Evolutionary conservation across 2,113 vertebrate species (phyloP), one percentile per base, ranked within the genome.

Genomic region (Cygnus atratus): DNA sequence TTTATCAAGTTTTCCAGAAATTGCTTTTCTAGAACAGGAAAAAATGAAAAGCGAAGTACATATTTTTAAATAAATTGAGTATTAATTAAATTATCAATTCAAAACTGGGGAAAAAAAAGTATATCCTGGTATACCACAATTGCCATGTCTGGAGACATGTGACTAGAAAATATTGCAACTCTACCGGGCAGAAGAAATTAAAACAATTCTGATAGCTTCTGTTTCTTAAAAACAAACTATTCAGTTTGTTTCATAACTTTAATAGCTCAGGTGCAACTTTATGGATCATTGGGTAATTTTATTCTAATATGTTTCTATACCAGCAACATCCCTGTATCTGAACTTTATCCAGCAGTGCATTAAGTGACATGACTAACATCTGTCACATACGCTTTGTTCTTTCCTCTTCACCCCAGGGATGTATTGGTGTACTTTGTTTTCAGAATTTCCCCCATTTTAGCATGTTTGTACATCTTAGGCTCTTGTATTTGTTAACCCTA

Each of bases 261-360:
- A 90, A 57, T 81, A 92, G 68, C 72, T 92, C 61, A 87, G 37
- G 72, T 94, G 58, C 76, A 74, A 39, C 61, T 79, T 90, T 77
- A 77, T 77, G 85, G 33, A 85, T 94, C 80, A 88, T 88, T 67
- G 59, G 41, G 59, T 94, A 90, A 77, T 93, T 88, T n/a, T 85
- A 54, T 76, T 86, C n/a, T 92, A 88, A 90, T 83, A 58, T 6
- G n/a, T 65, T 91, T 91, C 50, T 83, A 8, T 5, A 70, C 29
- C 62, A 72, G 52, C 50, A 77, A 39, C 25, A 76, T 84, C 41
- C n/a, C 43, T 84, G 41, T 66, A 54, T 70, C 62, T 58, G 55
- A 80, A 68, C 59, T 58, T 70, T 93, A 92, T 92, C 39, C 50
- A 86, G 75, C 79, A 77, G 67, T 83, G 24, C 72, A 71, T 54